Evolutionary conservation across 2,113 vertebrate species (phyloP).

Genomic region (Varanus salvator): DNA sequence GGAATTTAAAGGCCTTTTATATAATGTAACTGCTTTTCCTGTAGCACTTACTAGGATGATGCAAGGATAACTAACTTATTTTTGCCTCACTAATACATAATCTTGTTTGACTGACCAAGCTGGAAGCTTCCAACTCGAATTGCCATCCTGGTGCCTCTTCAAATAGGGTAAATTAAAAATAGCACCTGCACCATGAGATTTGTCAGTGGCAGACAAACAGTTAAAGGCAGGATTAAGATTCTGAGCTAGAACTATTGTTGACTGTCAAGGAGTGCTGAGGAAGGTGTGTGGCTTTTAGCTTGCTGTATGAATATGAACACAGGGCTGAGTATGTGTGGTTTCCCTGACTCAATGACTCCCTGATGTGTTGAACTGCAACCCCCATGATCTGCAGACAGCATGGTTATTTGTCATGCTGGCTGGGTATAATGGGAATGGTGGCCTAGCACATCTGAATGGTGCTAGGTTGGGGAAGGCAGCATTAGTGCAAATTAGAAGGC

Average conservation of each 20-base stretch:
- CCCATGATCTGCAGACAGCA: neutral
- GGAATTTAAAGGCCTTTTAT: neutral
- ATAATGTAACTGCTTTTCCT: neutral
- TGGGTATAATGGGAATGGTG: no score
- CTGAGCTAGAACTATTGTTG: neutral
- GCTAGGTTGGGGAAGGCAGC: neutral
- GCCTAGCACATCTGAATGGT: no score
- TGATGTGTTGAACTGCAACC: neutral
- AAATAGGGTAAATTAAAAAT: conserved; percentile 7
- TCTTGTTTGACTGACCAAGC: neutral
- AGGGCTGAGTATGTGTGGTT: neutral
- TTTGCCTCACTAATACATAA: conserved; percentile 6
- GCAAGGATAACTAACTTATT: neutral
- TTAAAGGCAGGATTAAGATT: neutral
- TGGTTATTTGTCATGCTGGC: no score
- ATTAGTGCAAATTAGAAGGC: neutral
- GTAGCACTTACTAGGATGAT: neutral
- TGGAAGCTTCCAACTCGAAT: neutral
- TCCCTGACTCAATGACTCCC: neutral
- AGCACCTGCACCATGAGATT: neutral
- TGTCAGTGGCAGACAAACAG: no score
- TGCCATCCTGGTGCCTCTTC: neutral
- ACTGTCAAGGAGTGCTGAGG: neutral
- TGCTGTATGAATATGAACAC: neutral
- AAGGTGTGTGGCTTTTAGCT: no score